Base-by-base conservation (phyloP, 1,140 invertebrate genomes). In the Polypedilum vanderplanki region DNA sequence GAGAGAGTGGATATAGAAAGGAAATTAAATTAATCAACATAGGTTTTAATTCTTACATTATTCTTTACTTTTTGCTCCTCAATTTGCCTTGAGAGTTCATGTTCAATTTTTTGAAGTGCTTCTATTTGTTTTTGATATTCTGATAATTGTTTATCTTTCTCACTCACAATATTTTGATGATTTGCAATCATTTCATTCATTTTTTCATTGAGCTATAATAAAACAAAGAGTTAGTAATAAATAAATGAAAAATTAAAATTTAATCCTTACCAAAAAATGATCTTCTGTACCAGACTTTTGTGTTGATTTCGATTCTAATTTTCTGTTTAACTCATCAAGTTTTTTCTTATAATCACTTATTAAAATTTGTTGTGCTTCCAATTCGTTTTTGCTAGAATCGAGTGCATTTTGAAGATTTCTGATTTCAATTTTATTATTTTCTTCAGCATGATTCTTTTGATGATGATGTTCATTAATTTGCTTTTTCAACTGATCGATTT, bases 11-110 rank as follows among this genome's bases (percentile, higher is more conserved):
- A 33, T 33, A 33, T 3, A 46, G 15, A 75, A 77, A 40, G 5
- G 7, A 22, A 15, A 3, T 74, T 33, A 79, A 80, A 75, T 10
- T 1, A 46, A 10, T 3, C 8, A 1, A 3, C n/a, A n/a, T n/a
- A n/a, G n/a, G n/a, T 33, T 12, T 78, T 78, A 75, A 8, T 22
- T 87, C 90, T 89, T 79, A 93, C 91, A 84, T 93, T 89, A 83
- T 91, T 93, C 83, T 92, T 93, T 57, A 86, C 85, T 79, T 86
- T 88, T 81, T 93, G 89, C 73, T 85, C 82, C 67, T 88, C 85
- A 73, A 93, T 82, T 79, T 91, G 87, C 73, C 85, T 78, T 22
- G 81, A 76, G 70, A 83, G 73, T 75, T 80, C 77, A 17, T 78
- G 74, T 78, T 83, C 81, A 33, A 77, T 79, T 33, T 74, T 77